Evolutionary conservation across 2,113 vertebrate genomes (phyloP).

Genomic region (Hemiprocne comata): DNA sequence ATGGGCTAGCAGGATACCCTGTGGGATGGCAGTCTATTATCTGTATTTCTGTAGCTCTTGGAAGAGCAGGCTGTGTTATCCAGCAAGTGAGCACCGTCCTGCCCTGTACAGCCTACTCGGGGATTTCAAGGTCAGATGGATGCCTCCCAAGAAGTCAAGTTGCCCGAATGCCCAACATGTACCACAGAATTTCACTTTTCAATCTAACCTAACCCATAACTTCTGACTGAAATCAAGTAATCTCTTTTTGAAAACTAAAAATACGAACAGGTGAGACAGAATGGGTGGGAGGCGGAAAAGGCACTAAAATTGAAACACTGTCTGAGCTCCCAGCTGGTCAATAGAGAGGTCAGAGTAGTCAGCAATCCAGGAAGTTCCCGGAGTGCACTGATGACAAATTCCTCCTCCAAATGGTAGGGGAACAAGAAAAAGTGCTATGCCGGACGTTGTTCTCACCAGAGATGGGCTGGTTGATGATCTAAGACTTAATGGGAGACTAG

Average conservation of each 20-base stretch:
- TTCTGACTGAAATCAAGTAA: neutral
- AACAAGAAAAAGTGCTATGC: too few species aligned
- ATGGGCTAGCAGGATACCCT: neutral
- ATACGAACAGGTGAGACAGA: neutral
- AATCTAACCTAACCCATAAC: neutral
- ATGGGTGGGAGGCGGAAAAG: conserved; percentile 14
- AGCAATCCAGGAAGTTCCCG: neutral
- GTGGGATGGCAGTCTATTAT: neutral
- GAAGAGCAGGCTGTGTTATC: neutral
- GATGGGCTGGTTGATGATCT: too few species aligned
- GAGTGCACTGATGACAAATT: too few species aligned
- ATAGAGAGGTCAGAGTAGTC: neutral
- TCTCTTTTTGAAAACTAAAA: neutral
- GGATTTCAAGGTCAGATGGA: neutral
- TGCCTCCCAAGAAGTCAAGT: neutral
- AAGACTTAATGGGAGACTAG: too few species aligned
- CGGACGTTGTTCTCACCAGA: too few species aligned
- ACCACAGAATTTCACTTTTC: conserved; percentile 16
- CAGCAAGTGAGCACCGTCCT: rapidly evolving
- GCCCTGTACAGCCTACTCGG: rapidly evolving
- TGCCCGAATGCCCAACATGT: neutral
- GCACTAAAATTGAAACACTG: neutral
- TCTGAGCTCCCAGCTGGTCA: conserved; percentile 30
- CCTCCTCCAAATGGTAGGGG: too few species aligned
- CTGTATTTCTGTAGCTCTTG: neutral